Base-by-base conservation (phyloP, 1,140 invertebrate genomes). In the Bombus vancouverensis region DNA sequence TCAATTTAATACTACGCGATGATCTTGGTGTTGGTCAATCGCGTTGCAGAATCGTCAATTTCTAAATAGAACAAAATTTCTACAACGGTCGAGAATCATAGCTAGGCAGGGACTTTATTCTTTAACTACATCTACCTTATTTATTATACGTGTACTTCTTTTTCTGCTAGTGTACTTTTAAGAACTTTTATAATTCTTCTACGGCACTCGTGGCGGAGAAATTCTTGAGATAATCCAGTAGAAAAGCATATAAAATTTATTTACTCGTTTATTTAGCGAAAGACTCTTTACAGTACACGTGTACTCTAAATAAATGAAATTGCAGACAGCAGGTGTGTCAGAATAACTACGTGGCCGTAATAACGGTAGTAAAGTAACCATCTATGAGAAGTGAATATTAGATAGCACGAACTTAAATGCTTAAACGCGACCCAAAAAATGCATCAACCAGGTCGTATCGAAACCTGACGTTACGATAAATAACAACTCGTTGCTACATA, bases 221-320 rank as follows among this genome's bases (percentile, higher is more conserved):
- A 57, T 76, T 57, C 25, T 32, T 59, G 47, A 57, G 47, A 76
- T 76, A 57, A 76, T 57, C 44, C 74, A 59, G 47, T 37, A 57
- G n/a, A 37, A 37, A 18, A 57, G 74, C 74, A 57, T 76, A 37
- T 59, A 59, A 76, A 37, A 57, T 76, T 57, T 57, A 76, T 76
- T 76, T 57, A 37, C 74, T 57, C 74, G 74, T n/a, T 76, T 37
- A 57, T 76, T 76, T 76, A 37, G 34, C 13, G 74, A 34, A 75
- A 25, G 47, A 37, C 74, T 37, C 47, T 37, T 57, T 37, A 57
- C 34, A 25, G 44, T 53, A 4, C 44, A 47, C 74, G 47, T 57
- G 74, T 76, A 76, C 44, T 76, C 74, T 76, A 76, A 76, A 76
- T 76, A 76, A 76, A 76, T 76, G 74, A 76, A 76, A 76, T 37